Evolutionary conservation across 2,888 invertebrate genomes (phyloP).

Genomic region (Caenorhabditis imperialis): DNA sequence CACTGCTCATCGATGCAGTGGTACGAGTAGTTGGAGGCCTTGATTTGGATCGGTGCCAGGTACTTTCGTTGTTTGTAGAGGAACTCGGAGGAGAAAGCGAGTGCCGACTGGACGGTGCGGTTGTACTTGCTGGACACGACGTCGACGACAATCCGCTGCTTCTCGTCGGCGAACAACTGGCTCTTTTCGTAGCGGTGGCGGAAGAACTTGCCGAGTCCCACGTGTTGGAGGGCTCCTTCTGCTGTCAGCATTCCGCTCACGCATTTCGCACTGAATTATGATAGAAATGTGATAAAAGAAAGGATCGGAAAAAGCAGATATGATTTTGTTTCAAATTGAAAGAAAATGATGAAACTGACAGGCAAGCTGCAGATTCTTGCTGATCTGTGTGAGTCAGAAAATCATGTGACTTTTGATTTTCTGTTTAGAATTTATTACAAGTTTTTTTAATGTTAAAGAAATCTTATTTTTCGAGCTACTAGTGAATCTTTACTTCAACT

Average conservation of each 20-base stretch:
- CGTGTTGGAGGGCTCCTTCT: constrained; percentile 87
- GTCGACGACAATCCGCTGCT: constrained; percentile 37
- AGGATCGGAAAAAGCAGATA: no score
- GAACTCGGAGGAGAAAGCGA: constrained; percentile 86
- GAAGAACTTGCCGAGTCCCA: constrained; percentile 86
- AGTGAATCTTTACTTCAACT: no score
- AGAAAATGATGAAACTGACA: no score
- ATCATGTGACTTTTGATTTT: no score
- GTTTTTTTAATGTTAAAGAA: no score
- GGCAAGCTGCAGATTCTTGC: no score
- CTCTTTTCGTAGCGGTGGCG: constrained; percentile 77
- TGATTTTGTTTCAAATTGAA: no score
- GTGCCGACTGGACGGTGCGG: constrained; percentile 91
- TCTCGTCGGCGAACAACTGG: constrained; percentile 45
- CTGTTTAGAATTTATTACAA: no score
- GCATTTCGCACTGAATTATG: constrained; percentile 67
- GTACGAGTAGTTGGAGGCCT: constrained; percentile 59
- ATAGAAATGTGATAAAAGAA: no score
- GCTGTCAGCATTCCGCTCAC: constrained; percentile 84
- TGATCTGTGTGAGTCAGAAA: no score
- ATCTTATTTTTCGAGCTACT: no score
- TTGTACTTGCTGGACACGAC: constrained; percentile 86
- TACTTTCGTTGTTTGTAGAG: constrained; percentile 78
- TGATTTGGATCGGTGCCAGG: constrained; percentile 27
- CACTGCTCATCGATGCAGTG: constrained; percentile 60